These are phyloP conservation scores for Esox lucius DNA, from an alignment of 2,797 vertebrate species.

Conservation along the genomic window DNA sequence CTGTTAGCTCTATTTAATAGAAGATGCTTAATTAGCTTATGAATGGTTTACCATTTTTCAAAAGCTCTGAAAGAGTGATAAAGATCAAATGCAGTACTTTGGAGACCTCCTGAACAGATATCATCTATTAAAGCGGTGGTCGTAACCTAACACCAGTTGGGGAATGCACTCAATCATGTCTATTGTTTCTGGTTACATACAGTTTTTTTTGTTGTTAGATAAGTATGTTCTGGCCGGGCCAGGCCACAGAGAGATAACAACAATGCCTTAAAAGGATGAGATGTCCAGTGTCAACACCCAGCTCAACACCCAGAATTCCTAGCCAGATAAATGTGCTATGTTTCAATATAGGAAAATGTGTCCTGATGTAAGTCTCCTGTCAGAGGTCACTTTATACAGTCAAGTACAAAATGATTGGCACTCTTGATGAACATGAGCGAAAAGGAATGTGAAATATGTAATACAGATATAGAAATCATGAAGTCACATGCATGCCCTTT, in stretches of 20 bases:
- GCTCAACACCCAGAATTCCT: constrained; percentile 43
- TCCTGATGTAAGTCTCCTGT: too few relatives aligned
- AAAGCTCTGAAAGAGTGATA: constrained; percentile 48
- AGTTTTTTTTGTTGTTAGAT: constrained; percentile 76
- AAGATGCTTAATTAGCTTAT: constrained; percentile 58
- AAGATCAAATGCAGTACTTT: constrained; percentile 57
- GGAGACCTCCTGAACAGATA: constrained; percentile 58
- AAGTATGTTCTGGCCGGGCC: constrained; percentile 65
- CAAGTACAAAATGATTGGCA: too few relatives aligned
- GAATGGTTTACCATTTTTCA: constrained; percentile 58
- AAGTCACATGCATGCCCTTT: too few relatives aligned
- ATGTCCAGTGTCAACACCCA: constrained; percentile 69
- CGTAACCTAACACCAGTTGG: constrained; percentile 76
- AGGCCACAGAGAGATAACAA: constrained; percentile 68
- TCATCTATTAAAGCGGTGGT: constrained; percentile 73
- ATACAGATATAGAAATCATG: too few relatives aligned
- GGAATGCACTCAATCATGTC: constrained; percentile 81
- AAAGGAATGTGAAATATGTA: too few relatives aligned
- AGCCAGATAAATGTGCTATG: constrained; percentile 48
- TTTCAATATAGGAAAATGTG: too few relatives aligned
- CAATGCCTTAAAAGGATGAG: constrained; percentile 71
- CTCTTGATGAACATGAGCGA: too few relatives aligned
- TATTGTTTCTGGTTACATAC: constrained; percentile 82
- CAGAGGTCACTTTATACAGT: too few relatives aligned
- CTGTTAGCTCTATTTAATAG: constrained; percentile 46